Evolutionary conservation across 2,797 vertebrate species (phyloP), one percentile per base, ranked within the genome.

Genomic region (Micrastur ruficollis): DNA sequence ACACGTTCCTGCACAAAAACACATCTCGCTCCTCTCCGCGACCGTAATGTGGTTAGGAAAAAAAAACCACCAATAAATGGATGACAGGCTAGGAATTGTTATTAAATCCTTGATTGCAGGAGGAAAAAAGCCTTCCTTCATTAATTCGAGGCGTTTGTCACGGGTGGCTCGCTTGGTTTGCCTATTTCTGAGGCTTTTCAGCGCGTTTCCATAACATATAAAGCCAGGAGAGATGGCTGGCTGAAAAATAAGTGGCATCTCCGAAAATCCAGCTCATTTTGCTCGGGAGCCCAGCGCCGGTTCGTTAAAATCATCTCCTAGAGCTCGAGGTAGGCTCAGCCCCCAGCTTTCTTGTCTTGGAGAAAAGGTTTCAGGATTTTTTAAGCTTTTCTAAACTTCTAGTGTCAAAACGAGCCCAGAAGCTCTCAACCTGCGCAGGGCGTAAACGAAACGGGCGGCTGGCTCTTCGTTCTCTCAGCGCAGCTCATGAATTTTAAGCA

Each of bases 161-260:
- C 19, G 14, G 52, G 11, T 2, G 19, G 23, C 21, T 26, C 4
- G 27, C 46, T 31, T 7, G 4, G 3, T 61, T 70, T 23, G 29
- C 47, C 56, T 9, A 10, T 47, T 53, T 46, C 17, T 3, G 7
- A 52, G 38, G 49, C 19, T 42, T 78, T 34, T 62, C 36, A 5
- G 46, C 6, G 21, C 8, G 3, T 76, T 59, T 76, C 27, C 2
- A 4, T 10, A 12, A 6, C 1, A 11, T 6, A 12, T 1, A 21
- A 38, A 21, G 34, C 34, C 52, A 26, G 40, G 27, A 34, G 25
- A 55, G 63, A 25, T 22, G 22, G 71, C 32, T 20, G 25, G 14
- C 40, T 3, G 58, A n/a, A 40, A 61, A 62, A 26, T 15, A 20
- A 50, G 46, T 15, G 2, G 8, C 17, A 27, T 6, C 58, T 15